Base-by-base conservation (phyloP, 2,888 invertebrate genomes). In the Pharmacophagus antenor region DNA sequence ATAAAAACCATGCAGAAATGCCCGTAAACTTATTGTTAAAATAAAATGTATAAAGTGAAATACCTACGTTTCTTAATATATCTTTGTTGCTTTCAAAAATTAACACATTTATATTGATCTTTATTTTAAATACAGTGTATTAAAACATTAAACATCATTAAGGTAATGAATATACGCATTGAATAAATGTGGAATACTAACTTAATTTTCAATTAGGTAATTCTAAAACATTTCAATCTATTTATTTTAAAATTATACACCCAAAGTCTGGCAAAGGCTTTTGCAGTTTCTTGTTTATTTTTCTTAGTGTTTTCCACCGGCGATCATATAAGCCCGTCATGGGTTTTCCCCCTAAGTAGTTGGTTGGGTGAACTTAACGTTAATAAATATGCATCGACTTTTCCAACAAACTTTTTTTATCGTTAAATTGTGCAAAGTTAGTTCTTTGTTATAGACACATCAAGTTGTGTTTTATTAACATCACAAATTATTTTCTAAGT, bases 351-450 rank as follows among this genome's bases (percentile, higher is more conserved):
- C 55, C 55, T n/a, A 21, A 60, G 37, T 37, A 42, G 42, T 51
- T 37, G 46, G 60, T 59, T 51, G 55, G 60, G 60, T 49, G 23
- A 55, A 54, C 23, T 23, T 31, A 50, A 41, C 44, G 49, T 49
- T 50, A 50, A 60, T 60, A 46, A 60, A 60, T 60, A 60, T 60
- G 60, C 55, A 60, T 55, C 18, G 51, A 23, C 31, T 60, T 60
- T 60, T 60, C 59, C 50, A 47, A 46, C 55, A 46, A 2, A 44
- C 42, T 7, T 18, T 15, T 5, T 59, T 50, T 50, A 54, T 27
- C 44, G 27, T 23, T 42, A 49, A 54, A 31, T 44, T 59, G 49
- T 51, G 51, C 37, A 51, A 37, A 4, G 27, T 46, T 17, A 55
- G 47, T 31, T 47, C 10, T n/a, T 37, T 37, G 15, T 51, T 51